Evolutionary conservation across 1,140 invertebrate species (phyloP), one percentile per base, ranked within the genome.

Genomic region (Cephus cinctus): DNA sequence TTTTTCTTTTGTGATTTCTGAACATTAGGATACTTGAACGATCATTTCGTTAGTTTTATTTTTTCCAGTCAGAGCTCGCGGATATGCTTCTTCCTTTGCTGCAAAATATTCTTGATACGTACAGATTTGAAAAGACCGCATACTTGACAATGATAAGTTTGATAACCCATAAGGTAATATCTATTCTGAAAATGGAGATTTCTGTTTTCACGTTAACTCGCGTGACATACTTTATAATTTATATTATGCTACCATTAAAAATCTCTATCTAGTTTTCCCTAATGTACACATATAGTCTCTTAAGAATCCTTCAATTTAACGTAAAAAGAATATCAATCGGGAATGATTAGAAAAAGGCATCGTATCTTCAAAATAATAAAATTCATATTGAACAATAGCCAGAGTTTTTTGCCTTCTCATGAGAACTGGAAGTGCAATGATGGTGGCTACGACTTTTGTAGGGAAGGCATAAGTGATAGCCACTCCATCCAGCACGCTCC

Each of bases 281-380:
- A 25, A 52, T 25, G 44, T 22, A 50, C 47, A 36, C 39, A 19
- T 42, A 41, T 41, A 54, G 21, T 12, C 23, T 34, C 31, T 43
- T 12, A 58, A 54, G 15, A 49, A 34, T 34, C 30, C 23, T 55
- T 46, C 46, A 44, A 58, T 50, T 50, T 57, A 19, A 31, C 54
- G 47, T 61, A 60, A 63, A n/a, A 64, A 63, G 42, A 61, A 57
- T 60, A 65, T 61, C 38, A 53, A 62, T 60, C 57, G 31, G 67
- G 60, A 70, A 73, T 65, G 67, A 66, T 70, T 57, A 49, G 25
- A 63, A 60, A 52, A 35, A 41, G 15, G 4, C 30, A 51, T 54
- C 22, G 14, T 41, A 32, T 52, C 43, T 19, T 30, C 18, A 25
- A 50, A 57, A 43, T 39, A 43, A 51, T 5, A 43, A 50, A 31